These are phyloP conservation scores for Premnoplex brunnescens DNA, from an alignment of 2,797 vertebrate genomes.

Conservation along the genomic window DNA sequence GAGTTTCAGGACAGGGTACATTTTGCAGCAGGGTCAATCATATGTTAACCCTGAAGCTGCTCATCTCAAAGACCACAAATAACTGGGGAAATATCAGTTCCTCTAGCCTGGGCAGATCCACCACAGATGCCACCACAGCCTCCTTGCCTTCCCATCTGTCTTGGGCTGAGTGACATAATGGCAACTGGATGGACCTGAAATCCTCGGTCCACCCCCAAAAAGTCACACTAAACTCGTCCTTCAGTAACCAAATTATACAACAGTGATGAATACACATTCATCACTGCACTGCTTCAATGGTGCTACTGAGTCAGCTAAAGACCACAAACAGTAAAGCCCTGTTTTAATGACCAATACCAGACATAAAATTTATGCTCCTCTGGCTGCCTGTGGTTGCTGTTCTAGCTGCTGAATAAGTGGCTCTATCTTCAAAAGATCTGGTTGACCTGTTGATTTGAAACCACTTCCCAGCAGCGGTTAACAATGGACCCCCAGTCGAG, in stretches of 20 bases:
- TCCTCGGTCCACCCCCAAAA: not conserved
- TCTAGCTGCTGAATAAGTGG: slow-evolving; percentile 55
- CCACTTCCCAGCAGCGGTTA: slow-evolving; percentile 29
- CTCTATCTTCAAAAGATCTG: slow-evolving; percentile 57
- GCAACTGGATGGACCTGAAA: not conserved
- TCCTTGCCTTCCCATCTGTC: too few species aligned
- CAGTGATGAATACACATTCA: not conserved
- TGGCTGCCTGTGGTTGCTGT: slow-evolving; percentile 44
- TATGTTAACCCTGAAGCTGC: not conserved
- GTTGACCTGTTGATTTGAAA: slow-evolving; percentile 61
- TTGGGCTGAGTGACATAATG: not conserved
- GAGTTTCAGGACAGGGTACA: not conserved
- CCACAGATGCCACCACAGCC: not conserved
- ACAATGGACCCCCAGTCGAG: slow-evolving; percentile 14
- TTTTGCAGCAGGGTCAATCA: not conserved
- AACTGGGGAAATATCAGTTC: not conserved
- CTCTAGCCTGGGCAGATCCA: not conserved
- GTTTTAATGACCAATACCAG: slow-evolving; percentile 52
- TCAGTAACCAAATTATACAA: slow-evolving; percentile 10
- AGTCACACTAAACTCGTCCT: not conserved
- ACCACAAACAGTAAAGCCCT: slow-evolving; percentile 44
- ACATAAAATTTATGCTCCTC: slow-evolving; percentile 46
- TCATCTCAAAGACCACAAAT: not conserved
- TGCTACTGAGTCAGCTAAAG: slow-evolving; percentile 24
- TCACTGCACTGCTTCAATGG: not conserved